Percentiles rank a stretch among this genome's conserved stretches.
phyloP scores from a whole-genome alignment of 2,113 vertebrate genomes.

The Dasyurus viverrinus region DNA sequence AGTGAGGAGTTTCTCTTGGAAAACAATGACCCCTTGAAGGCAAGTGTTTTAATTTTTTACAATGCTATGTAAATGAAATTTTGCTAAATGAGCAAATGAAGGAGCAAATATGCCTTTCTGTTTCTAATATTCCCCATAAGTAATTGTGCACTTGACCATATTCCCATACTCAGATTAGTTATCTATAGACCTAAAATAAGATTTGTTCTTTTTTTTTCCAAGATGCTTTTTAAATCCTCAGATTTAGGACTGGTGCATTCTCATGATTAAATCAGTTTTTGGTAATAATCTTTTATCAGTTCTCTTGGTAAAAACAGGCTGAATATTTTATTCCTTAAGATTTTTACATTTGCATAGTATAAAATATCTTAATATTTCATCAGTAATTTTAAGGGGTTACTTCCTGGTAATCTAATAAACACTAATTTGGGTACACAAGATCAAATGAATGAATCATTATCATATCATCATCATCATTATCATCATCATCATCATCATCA shows the following conservation, averaged over 20 bases:
- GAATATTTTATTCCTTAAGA: background rate
- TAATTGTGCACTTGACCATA: background rate
- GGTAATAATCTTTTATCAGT: background rate
- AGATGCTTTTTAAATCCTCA: background rate
- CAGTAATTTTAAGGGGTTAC: background rate
- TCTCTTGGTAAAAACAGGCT: background rate
- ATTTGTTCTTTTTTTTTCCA: background rate
- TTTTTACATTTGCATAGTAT: background rate
- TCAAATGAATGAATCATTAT: background rate
- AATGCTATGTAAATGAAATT: background rate
- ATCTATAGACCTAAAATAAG: background rate
- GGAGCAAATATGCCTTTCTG: background rate
- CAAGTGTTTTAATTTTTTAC: background rate
- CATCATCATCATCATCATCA: background rate
- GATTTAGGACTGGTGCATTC: background rate
- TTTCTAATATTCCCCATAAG: background rate
- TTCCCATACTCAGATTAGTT: background rate
- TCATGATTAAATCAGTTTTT: background rate
- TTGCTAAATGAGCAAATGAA: background rate
- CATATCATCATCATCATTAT: background rate
- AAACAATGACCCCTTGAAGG: background rate
- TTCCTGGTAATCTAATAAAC: background rate
- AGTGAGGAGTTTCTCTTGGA: background rate
- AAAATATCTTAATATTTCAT: background rate
- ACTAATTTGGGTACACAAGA: background rate